Evolutionary conservation across 2,113 vertebrate genomes (phyloP).

Genomic region (Dryoscopus gambensis): DNA sequence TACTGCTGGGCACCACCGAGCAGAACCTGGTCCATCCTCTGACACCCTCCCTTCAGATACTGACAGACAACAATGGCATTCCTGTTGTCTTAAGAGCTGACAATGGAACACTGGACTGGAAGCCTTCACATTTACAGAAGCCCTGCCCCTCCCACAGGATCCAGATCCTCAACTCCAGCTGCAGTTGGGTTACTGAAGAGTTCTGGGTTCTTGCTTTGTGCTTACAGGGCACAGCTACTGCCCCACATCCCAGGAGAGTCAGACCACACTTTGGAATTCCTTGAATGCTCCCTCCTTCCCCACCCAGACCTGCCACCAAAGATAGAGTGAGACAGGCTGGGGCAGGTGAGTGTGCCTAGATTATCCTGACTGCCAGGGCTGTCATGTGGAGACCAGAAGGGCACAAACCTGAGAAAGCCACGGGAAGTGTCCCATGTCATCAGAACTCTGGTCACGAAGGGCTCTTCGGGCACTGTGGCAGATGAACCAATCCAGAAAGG

Average conservation of each 20-base stretch:
- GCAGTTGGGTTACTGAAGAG: neutral
- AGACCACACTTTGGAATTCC: neutral
- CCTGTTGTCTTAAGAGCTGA: neutral
- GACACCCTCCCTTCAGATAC: neutral
- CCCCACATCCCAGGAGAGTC: neutral
- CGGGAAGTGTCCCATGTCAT: neutral
- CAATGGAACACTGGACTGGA: neutral
- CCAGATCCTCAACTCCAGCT: neutral
- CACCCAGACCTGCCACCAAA: neutral
- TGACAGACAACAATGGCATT: neutral
- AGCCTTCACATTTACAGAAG: neutral
- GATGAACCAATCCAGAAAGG: neutral
- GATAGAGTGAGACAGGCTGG: neutral
- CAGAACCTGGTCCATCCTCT: neutral
- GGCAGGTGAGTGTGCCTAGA: neutral
- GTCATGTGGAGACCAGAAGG: neutral
- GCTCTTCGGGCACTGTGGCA: slow-evolving; percentile 44
- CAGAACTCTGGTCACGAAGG: neutral
- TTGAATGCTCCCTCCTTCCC: neutral
- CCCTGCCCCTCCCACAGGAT: neutral
- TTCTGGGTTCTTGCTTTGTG: neutral
- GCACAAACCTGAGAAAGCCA: slow-evolving; percentile 57
- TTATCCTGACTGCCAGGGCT: neutral
- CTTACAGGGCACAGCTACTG: neutral
- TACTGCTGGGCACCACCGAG: neutral